Percentiles rank a stretch among this genome's conserved stretches.
Conservation (phyloP, 2,113 vertebrate genomes). For the Chaenogobius annularis region DNA sequence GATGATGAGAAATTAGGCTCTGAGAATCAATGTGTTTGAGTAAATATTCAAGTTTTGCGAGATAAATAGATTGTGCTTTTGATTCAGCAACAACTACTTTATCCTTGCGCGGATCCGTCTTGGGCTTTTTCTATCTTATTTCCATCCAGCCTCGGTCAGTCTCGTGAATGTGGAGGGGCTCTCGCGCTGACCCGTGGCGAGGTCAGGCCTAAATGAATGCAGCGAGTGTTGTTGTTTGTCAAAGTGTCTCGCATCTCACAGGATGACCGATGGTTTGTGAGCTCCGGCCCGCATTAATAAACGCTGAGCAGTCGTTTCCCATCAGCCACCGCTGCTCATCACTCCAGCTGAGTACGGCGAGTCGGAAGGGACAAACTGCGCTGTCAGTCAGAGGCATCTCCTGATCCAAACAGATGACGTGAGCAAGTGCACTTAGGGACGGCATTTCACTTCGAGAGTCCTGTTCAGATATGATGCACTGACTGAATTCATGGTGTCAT, state of each 20-base stretch:
- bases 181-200: background rate
- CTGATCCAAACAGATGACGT: background rate
- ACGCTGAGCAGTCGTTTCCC: slow-evolving; percentile 2
- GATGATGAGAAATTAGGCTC: background rate
- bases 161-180: background rate
- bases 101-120: background rate
- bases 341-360: background rate
- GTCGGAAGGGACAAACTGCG: background rate
- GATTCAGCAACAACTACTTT: background rate
- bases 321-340: background rate
- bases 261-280: slow-evolving; percentile 4
- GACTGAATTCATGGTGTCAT: background rate
- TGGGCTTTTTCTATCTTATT: background rate
- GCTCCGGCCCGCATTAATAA: background rate
- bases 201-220: background rate
- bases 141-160: background rate
- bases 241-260: background rate
- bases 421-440: background rate
- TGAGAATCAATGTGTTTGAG: background rate
- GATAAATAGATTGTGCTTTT: background rate
- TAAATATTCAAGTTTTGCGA: background rate
- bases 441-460: background rate
- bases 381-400: background rate
- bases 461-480: background rate
- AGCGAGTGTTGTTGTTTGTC: background rate